Evolutionary conservation across 2,113 vertebrate species (phyloP).

Genomic region (Taurulus bubalis): DNA sequence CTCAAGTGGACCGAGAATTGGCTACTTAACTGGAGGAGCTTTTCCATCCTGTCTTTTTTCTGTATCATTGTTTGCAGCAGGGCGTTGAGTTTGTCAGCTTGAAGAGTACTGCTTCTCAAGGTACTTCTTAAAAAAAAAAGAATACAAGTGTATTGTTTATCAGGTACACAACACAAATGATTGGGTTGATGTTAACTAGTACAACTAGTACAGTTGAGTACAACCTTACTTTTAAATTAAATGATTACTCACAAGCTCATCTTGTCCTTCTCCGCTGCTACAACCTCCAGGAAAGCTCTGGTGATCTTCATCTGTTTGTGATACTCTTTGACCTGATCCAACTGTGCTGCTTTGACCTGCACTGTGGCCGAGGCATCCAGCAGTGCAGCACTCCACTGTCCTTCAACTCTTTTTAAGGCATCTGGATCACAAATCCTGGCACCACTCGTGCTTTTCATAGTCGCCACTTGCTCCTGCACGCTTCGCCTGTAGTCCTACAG

Average conservation of each 20-base stretch:
- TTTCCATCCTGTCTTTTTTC: slow-evolving; percentile 80
- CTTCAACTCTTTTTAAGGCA: slow-evolving; percentile 12
- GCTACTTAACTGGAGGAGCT: slow-evolving; percentile 80
- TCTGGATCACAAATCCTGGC: slow-evolving; percentile 11
- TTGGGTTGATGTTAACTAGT: not conserved
- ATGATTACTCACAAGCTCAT: slow-evolving; percentile 87
- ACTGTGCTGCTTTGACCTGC: slow-evolving; percentile 85
- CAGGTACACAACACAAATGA: not conserved
- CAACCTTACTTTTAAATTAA: not conserved
- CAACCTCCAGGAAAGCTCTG: slow-evolving; percentile 79
- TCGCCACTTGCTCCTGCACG: slow-evolving; percentile 69
- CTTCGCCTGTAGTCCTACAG: slow-evolving; percentile 62
- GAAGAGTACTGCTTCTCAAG: slow-evolving; percentile 80
- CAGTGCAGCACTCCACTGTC: slow-evolving; percentile 81
- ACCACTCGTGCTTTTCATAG: slow-evolving; percentile 28
- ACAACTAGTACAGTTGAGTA: no score
- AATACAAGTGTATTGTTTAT: not conserved
- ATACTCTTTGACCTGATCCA: slow-evolving; percentile 83
- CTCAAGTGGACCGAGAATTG: slow-evolving; percentile 81
- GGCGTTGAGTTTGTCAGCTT: slow-evolving; percentile 83
- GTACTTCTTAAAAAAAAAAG: slow-evolving; percentile 74
- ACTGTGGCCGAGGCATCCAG: slow-evolving; percentile 84
- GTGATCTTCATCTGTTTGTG: slow-evolving; percentile 79
- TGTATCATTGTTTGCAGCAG: slow-evolving; percentile 80
- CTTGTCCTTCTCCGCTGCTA: slow-evolving; percentile 84